Evolutionary conservation across 2,888 invertebrate species (phyloP).

Genomic region (Phasia obesa): DNA sequence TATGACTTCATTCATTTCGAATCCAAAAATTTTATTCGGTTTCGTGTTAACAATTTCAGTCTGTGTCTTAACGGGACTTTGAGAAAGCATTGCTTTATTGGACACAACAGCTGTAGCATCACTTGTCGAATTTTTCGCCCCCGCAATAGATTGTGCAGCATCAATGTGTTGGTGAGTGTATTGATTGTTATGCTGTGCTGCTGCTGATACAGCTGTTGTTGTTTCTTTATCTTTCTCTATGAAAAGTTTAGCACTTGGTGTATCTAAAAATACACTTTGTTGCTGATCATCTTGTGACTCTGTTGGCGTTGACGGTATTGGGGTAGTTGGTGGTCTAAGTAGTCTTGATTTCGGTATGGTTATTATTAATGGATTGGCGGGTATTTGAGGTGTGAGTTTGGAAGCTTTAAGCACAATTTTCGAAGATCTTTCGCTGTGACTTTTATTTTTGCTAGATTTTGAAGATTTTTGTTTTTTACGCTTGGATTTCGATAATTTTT

Average conservation of each 20-base stretch:
- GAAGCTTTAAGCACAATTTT: conserved; percentile 56
- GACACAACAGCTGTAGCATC: not conserved
- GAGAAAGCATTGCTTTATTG: not conserved
- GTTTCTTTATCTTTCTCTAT: conserved; percentile 21
- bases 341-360: conserved; percentile 55
- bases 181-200: not conserved
- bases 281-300: conserved; percentile 1
- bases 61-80: not conserved
- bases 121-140: not conserved
- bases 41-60: not conserved
- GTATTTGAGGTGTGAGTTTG: conserved; percentile 39
- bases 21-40: not conserved
- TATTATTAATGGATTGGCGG: conserved; percentile 53
- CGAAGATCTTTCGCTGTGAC: conserved; percentile 27
- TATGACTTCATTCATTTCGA: not conserved
- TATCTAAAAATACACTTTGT: conserved; percentile 14
- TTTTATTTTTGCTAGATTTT: conserved; percentile 48
- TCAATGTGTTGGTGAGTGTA: not conserved
- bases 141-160: not conserved
- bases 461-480: conserved; percentile 55
- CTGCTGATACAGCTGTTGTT: not conserved
- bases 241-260: conserved; percentile 31
- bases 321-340: conserved; percentile 12
- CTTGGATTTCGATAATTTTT: conserved; percentile 22
- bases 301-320: conserved; percentile 5